These are phyloP conservation scores for Centropristis striata DNA, from an alignment of 2,113 vertebrate species.

Conservation along the genomic window DNA sequence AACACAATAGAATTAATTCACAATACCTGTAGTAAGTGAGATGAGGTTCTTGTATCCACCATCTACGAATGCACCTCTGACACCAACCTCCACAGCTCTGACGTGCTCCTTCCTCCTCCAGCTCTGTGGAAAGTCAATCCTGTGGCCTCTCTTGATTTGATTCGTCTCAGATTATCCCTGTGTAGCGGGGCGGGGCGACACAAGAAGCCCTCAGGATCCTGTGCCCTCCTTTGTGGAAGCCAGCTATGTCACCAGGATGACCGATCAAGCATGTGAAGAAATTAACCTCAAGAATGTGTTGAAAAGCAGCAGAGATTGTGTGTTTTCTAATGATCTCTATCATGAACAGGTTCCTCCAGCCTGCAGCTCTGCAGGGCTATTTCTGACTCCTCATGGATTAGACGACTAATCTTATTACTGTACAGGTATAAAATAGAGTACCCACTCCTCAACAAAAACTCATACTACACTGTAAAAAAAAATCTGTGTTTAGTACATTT, in stretches of 20 bases:
- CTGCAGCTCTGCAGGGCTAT: conserved; percentile 52
- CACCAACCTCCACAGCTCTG: conserved; percentile 37
- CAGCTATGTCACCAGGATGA: conserved; percentile 12
- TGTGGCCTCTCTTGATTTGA: conserved; percentile 67
- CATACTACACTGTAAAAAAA: too few relatives aligned
- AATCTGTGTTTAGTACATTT: too few relatives aligned
- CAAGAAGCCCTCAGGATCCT: conserved; percentile 14
- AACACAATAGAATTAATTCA: neutral
- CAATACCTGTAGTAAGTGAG: conserved; percentile 58
- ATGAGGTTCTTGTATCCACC: neutral
- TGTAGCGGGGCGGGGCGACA: neutral
- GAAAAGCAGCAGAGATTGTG: conserved; percentile 22
- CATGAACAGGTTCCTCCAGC: conserved; percentile 12
- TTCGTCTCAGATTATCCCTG: conserved; percentile 73
- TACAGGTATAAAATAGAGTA: conserved; percentile 47
- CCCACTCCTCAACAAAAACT: conserved; percentile 51
- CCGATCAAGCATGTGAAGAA: neutral
- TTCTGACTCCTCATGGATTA: conserved; percentile 81
- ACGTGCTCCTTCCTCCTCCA: conserved; percentile 22
- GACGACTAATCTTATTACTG: conserved; percentile 83
- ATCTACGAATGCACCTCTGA: conserved; percentile 36
- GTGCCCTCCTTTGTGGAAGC: conserved; percentile 14
- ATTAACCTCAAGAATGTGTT: conserved; percentile 11
- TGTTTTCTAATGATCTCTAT: conserved; percentile 1
- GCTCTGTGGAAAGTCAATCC: conserved; percentile 66